Evolutionary conservation across 2,797 vertebrate genomes (phyloP).

Genomic region (Pseudopleuronectes americanus): DNA sequence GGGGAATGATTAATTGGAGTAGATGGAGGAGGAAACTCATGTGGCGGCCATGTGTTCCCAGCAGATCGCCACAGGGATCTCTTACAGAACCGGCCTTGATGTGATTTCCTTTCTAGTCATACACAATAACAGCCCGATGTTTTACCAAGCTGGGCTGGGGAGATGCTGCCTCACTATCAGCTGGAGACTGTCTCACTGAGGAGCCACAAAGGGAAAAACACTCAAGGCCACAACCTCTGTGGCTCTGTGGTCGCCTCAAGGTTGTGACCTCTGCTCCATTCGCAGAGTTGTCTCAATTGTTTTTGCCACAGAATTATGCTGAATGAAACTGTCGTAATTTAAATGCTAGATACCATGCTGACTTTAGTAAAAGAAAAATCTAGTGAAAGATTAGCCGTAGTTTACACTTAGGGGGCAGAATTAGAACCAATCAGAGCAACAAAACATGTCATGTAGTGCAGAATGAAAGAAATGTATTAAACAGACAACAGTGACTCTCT

Average conservation of each 20-base stretch:
- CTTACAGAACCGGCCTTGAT: slow-evolving; percentile 36
- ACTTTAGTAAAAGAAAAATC: not conserved
- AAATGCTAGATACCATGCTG: not conserved
- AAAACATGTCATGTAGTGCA: no score
- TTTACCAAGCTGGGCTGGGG: not conserved
- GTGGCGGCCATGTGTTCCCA: slow-evolving; percentile 66
- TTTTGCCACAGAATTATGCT: not conserved
- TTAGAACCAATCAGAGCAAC: not conserved
- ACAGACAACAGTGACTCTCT: not conserved
- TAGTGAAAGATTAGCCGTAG: not conserved
- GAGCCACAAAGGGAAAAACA: not conserved
- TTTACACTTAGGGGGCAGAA: not conserved
- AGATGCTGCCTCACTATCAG: not conserved
- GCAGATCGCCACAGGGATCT: slow-evolving; percentile 53
- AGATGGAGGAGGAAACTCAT: slow-evolving; percentile 32
- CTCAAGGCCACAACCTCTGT: slow-evolving; percentile 31
- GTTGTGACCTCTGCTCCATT: slow-evolving; percentile 15
- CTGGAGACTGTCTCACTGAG: slow-evolving; percentile 18
- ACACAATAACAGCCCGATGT: slow-evolving; percentile 7
- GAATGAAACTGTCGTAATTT: not conserved
- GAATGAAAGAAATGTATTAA: not conserved
- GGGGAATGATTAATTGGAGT: slow-evolving; percentile 8
- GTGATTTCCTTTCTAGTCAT: slow-evolving; percentile 28
- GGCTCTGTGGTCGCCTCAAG: slow-evolving; percentile 5
- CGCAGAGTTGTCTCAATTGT: not conserved